Percentiles rank a stretch among this genome's conserved stretches.
phyloP scores from a whole-genome alignment of 2,113 vertebrate genomes.

The Phyllostomus discolor region DNA sequence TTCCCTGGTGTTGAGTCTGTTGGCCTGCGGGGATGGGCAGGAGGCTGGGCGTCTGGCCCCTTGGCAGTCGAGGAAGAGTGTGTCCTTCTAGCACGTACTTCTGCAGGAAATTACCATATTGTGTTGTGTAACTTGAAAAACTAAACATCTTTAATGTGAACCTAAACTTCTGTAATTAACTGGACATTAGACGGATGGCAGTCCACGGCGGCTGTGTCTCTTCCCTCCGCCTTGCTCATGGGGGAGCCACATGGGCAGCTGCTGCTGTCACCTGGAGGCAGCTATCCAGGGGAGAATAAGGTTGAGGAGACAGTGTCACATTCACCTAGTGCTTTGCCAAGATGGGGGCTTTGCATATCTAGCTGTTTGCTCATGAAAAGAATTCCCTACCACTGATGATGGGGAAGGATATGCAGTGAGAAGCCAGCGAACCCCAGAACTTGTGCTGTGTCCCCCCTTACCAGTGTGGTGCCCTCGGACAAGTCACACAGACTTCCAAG shows the following conservation, averaged over 20 bases:
- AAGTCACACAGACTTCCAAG: not conserved
- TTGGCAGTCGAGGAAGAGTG: not conserved
- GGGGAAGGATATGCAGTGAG: rapidly evolving
- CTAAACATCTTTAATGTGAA: not conserved
- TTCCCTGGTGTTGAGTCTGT: not conserved
- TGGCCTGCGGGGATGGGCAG: not conserved
- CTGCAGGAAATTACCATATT: not conserved
- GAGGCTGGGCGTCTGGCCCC: not conserved
- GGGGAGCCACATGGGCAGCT: not conserved
- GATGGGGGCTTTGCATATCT: not conserved
- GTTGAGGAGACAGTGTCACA: not conserved
- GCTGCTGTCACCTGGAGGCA: too few relatives aligned
- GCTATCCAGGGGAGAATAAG: not conserved
- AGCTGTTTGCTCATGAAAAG: not conserved
- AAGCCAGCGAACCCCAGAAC: not conserved
- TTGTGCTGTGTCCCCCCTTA: not conserved
- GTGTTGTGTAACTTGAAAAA: not conserved
- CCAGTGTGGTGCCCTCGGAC: not conserved
- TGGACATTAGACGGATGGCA: not conserved
- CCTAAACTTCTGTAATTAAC: not conserved
- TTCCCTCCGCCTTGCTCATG: not conserved
- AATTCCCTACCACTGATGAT: not conserved
- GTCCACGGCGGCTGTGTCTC: not conserved
- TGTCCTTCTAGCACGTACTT: not conserved
- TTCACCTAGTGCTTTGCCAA: not conserved